Evolutionary conservation across 2,888 invertebrate genomes (phyloP).

Genomic region (Tenodera sinensis): DNA sequence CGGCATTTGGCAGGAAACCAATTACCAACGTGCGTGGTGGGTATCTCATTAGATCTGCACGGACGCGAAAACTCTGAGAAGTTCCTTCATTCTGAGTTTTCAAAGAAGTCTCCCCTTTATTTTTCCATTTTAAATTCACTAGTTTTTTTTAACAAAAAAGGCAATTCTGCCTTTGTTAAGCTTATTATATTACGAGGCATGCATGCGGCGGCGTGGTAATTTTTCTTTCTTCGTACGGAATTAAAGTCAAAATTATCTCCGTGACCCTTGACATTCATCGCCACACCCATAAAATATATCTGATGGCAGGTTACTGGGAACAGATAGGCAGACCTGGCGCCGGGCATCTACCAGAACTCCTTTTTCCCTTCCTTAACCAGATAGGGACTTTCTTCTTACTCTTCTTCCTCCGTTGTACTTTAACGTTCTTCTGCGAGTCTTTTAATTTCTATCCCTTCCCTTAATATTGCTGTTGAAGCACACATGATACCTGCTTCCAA

Average conservation of each 20-base stretch:
- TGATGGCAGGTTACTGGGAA: background rate
- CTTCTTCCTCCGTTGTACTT: background rate
- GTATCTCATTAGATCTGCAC: background rate
- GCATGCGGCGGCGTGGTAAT: background rate
- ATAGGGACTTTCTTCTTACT: background rate
- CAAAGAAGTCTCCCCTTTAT: background rate
- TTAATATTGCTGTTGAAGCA: background rate
- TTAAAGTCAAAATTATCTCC: conserved; percentile 12
- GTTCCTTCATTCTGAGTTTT: background rate
- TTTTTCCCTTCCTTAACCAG: background rate
- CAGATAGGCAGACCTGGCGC: background rate
- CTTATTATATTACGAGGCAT: background rate
- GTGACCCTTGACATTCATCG: conserved; percentile 11
- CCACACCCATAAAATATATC: conserved; percentile 6
- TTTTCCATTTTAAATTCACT: background rate
- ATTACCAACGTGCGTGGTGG: background rate
- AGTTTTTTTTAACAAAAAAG: background rate
- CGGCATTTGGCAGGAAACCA: background rate
- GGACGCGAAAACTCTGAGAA: background rate
- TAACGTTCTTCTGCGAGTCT: background rate
- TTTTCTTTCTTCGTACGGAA: background rate
- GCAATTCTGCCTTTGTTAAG: background rate
- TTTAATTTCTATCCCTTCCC: background rate
- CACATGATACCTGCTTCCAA: too few species aligned
- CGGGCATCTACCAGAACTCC: background rate